These are phyloP conservation scores for Cactoblastis cactorum DNA, from an alignment of 2,888 invertebrate genomes.

Conservation along the genomic window DNA sequence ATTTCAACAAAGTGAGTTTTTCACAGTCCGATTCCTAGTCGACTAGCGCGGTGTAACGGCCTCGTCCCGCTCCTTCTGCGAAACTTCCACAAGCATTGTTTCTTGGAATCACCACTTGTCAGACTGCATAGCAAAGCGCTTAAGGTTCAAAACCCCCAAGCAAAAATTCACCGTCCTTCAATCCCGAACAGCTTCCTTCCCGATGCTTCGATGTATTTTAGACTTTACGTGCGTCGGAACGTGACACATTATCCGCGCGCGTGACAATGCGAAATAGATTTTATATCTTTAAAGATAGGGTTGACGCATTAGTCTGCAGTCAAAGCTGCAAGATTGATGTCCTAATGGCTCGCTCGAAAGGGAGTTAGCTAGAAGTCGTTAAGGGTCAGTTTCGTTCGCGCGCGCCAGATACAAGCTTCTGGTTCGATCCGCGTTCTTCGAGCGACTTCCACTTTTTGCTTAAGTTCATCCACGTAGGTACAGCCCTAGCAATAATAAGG, in stretches of 20 bases:
- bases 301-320: slow-evolving; percentile 39
- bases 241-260: slow-evolving; percentile 26
- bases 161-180: slow-evolving; percentile 57
- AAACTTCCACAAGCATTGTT: slow-evolving; percentile 67
- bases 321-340: slow-evolving; percentile 50
- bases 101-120: slow-evolving; percentile 65
- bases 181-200: slow-evolving; percentile 56
- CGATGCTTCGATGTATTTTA: slow-evolving; percentile 43
- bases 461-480: slow-evolving; percentile 59
- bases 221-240: slow-evolving; percentile 41
- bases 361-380: slow-evolving; percentile 42
- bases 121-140: slow-evolving; percentile 54
- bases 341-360: slow-evolving; percentile 49
- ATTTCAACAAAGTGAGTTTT: slow-evolving; percentile 71
- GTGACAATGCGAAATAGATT: slow-evolving; percentile 50
- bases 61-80: slow-evolving; percentile 70
- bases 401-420: slow-evolving; percentile 36
- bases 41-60: slow-evolving; percentile 41
- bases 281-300: slow-evolving; percentile 50
- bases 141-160: slow-evolving; percentile 51
- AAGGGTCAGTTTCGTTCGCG: slow-evolving; percentile 54
- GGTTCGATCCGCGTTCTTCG: slow-evolving; percentile 72
- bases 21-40: slow-evolving; percentile 68
- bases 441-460: slow-evolving; percentile 70
- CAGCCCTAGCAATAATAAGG: slow-evolving; percentile 61